Base-by-base conservation (phyloP, 1,140 invertebrate species). In the Pentalonia nigronervosa region DNA sequence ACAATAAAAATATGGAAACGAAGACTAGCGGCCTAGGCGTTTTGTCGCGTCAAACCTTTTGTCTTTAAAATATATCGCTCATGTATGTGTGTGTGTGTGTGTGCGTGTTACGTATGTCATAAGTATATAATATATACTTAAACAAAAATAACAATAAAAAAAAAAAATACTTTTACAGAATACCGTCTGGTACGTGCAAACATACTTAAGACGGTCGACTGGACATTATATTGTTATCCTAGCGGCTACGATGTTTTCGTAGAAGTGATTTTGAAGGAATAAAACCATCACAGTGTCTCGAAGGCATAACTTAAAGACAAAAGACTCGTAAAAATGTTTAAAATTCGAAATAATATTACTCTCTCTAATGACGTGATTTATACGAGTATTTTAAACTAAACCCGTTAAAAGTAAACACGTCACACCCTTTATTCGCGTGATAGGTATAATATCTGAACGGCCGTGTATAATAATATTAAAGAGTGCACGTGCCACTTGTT, bases 331-430 rank as follows among this genome's bases (percentile, higher is more conserved):
- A 76, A 76, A 14, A 76, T 76, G 60, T 76, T n/a, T 67, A 9
- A 76, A 76, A 30, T 76, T 76, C 60, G 60, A 34, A 76, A 76
- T 41, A 4, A 41, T 76, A 76, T 76, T 76, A 34, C 30, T 76
- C 30, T n/a, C 60, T 76, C 11, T 67, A 76, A 76, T 76, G 60
- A 76, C 60, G 30, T 76, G 60, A n/a, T 76, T 76, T 76, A 76
- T 76, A 41, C n/a, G n/a, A n/a, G n/a, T 41, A 76, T 76, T 76
- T 76, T 76, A n/a, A 76, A n/a, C 60, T 76, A n/a, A 76, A 76
- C 30, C n/a, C 6, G 60, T 76, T 76, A 76, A 76, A 76, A 76
- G 11, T 17, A 76, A n/a, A 76, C 60, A 76, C 60, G 60, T 7
- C 14, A 17, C n/a, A 17, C n/a, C 60, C 14, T 76, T 76, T 76